A percentile compares a stretch with the other conserved stretches of the same genome.
These are phyloP conservation scores for Columba janthina DNA, from an alignment of 2,113 vertebrate genomes.

Conservation along the genomic window DNA sequence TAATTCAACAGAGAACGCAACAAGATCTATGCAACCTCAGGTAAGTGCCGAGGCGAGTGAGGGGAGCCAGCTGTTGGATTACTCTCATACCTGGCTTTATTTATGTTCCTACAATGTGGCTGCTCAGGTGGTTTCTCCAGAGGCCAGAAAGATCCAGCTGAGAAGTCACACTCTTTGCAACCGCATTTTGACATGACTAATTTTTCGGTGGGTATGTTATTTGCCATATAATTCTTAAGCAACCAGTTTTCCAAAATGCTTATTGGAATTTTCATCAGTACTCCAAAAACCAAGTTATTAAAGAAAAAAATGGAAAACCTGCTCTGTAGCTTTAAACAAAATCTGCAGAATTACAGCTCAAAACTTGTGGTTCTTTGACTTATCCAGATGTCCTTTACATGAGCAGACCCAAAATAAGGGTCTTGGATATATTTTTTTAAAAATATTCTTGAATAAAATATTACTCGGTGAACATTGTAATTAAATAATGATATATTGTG, in stretches of 20 bases:
- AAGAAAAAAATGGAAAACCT: neutral
- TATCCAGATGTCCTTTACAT: neutral
- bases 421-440: neutral
- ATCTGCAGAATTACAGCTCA: neutral
- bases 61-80: neutral
- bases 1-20: neutral
- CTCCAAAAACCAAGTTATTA: neutral
- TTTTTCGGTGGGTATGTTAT: neutral
- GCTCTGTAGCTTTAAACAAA: neutral
- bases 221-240: neutral
- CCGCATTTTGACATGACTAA: neutral
- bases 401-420: neutral
- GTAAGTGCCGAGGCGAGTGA: neutral
- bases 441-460: neutral
- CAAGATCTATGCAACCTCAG: neutral
- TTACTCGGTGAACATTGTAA: neutral
- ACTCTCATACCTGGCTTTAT: neutral
- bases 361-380: neutral
- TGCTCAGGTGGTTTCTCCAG: neutral
- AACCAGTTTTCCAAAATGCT: neutral
- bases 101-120: neutral
- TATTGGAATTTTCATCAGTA: neutral
- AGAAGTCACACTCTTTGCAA: neutral
- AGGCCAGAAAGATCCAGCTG: neutral
- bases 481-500: neutral